These are phyloP conservation scores for Misgurnus mizolepis DNA, from an alignment of 2,113 vertebrate genomes.

Conservation along the genomic window DNA sequence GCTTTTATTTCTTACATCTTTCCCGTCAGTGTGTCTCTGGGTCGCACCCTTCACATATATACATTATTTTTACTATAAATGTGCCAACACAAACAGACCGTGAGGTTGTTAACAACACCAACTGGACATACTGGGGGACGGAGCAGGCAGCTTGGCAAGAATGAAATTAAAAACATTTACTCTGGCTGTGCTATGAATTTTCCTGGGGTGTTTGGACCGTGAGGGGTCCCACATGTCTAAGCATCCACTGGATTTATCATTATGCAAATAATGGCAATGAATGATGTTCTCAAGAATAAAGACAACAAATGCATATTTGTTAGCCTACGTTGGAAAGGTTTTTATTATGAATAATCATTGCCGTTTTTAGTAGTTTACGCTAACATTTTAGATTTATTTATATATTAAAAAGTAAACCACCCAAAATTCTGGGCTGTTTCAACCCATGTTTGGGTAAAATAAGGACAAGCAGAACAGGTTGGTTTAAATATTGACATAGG, in stretches of 20 bases:
- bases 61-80: constrained; percentile 48
- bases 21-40: neutral
- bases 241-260: constrained; percentile 17
- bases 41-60: constrained; percentile 25
- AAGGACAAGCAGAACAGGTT: no score
- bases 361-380: neutral
- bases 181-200: constrained; percentile 53
- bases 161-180: constrained; percentile 59
- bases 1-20: neutral
- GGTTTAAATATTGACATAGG: no score
- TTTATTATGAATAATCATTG: neutral
- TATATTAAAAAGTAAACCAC: no score
- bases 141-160: constrained; percentile 52
- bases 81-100: constrained; percentile 50
- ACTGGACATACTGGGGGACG: constrained; percentile 43
- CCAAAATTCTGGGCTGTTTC: no score
- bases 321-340: neutral
- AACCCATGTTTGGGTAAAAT: no score
- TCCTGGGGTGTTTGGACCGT: constrained; percentile 48
- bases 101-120: constrained; percentile 46
- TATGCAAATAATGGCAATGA: constrained; percentile 5
- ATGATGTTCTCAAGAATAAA: constrained; percentile 9
- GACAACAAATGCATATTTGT: neutral
- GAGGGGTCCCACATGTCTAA: constrained; percentile 20
- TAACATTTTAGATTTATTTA: no score